phyloP scores from a whole-genome alignment of 2,888 invertebrate species.

The Xestia rhomboidea region DNA sequence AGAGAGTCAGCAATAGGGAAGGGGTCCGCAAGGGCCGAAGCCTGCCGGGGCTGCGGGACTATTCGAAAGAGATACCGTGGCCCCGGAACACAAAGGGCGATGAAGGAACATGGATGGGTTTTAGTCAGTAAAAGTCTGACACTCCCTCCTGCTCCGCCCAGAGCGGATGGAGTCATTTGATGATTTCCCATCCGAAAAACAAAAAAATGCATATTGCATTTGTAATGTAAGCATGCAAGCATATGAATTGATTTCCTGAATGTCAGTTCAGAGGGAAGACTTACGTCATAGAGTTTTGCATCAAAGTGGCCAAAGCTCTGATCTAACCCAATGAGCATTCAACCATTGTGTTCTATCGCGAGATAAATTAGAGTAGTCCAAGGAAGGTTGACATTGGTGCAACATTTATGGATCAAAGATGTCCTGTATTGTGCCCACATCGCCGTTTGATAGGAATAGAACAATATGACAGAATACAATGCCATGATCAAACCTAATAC shows the following conservation, averaged over 20 bases:
- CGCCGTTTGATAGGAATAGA: background rate
- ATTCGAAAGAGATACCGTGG: too few species aligned
- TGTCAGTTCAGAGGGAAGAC: background rate
- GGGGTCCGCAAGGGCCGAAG: too few species aligned
- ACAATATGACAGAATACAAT: background rate
- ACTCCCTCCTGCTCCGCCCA: too few species aligned
- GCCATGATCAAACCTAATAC: background rate
- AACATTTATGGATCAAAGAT: background rate
- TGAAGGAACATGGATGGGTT: too few species aligned
- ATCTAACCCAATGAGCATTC: background rate
- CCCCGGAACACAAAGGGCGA: too few species aligned
- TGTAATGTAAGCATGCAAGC: background rate
- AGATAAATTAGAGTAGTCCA: background rate
- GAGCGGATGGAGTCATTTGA: too few species aligned
- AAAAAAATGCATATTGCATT: background rate
- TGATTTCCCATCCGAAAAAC: too few species aligned
- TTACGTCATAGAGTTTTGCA: background rate
- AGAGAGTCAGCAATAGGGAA: too few species aligned
- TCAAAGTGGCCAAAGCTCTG: background rate
- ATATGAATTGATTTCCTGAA: background rate
- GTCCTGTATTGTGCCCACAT: background rate
- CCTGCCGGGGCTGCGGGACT: too few species aligned
- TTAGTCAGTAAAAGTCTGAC: too few species aligned
- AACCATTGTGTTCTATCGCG: background rate
- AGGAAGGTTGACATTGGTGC: background rate